These are phyloP conservation scores for Parnassius orleans DNA, from an alignment of 2,888 invertebrate genomes.

Conservation along the genomic window DNA sequence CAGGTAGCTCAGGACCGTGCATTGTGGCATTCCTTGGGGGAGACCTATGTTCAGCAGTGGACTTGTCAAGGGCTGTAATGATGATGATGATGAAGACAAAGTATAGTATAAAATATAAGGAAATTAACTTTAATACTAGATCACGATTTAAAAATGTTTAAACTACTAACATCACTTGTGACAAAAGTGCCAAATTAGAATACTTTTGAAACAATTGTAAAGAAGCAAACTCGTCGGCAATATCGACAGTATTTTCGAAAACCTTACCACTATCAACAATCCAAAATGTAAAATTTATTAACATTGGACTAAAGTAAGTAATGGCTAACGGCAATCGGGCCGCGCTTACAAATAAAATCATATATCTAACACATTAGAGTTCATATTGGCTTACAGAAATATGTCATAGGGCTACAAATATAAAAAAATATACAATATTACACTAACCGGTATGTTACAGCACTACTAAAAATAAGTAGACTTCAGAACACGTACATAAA, in stretches of 20 bases:
- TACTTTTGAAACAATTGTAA: slow-evolving; percentile 7
- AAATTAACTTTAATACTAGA: slow-evolving; percentile 17
- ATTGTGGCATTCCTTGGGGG: too few relatives aligned
- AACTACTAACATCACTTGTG: slow-evolving; percentile 1
- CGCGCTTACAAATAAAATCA: slow-evolving; percentile 33
- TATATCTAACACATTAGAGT: slow-evolving; percentile 34
- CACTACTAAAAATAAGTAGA: slow-evolving; percentile 26
- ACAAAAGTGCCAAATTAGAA: slow-evolving; percentile 13
- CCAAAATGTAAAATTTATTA: slow-evolving; percentile 37
- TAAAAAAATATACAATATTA: slow-evolving; percentile 32
- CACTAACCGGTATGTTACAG: slow-evolving; percentile 28
- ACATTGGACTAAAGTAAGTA: slow-evolving; percentile 43
- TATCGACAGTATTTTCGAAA: slow-evolving; percentile 31
- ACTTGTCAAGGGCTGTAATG: too few relatives aligned
- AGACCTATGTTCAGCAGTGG: too few relatives aligned
- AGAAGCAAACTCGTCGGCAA: slow-evolving; percentile 22
- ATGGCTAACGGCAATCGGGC: slow-evolving; percentile 34
- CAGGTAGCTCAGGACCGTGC: too few relatives aligned
- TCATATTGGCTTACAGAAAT: slow-evolving; percentile 38
- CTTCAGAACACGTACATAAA: slow-evolving; percentile 38
- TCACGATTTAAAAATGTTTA: slow-evolving; percentile 20
- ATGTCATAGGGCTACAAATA: slow-evolving; percentile 37
- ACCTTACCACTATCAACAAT: slow-evolving; percentile 44
- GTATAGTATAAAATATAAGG: slow-evolving; percentile 2
- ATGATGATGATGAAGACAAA: too few relatives aligned